Percentiles rank a stretch among this genome's conserved stretches.
These are phyloP conservation scores for Ceratotherium simum DNA, from an alignment of 2,113 vertebrate genomes.

Conservation along the genomic window DNA sequence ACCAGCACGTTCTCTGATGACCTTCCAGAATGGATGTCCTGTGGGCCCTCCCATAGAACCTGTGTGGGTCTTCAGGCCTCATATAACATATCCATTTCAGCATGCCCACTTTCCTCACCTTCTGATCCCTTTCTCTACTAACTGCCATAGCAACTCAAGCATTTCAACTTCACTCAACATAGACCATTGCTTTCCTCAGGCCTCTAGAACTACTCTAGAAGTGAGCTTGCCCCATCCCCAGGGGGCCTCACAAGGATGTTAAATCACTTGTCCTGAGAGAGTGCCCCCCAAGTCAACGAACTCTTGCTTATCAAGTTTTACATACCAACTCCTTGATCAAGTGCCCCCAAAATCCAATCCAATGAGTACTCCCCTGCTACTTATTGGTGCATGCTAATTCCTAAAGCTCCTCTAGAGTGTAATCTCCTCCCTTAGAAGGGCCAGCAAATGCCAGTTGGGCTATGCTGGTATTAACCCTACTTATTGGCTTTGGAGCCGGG, in stretches of 20 bases:
- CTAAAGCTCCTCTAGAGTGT: no score
- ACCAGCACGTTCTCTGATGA: not conserved
- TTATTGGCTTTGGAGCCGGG: not conserved
- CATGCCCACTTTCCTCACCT: not conserved
- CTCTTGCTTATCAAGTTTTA: no score
- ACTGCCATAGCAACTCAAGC: not conserved
- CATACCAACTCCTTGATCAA: no score
- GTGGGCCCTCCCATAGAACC: not conserved
- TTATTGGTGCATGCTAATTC: no score
- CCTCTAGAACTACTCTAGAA: not conserved
- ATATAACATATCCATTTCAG: not conserved
- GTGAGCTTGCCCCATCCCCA: not conserved
- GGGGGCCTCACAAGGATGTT: not conserved
- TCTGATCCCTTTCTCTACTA: not conserved
- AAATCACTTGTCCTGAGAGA: not conserved
- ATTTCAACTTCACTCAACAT: not conserved
- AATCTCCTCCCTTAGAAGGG: no score
- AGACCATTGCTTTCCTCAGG: not conserved
- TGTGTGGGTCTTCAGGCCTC: not conserved
- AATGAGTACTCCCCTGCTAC: no score
- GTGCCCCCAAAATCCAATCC: no score
- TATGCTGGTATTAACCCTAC: no score
- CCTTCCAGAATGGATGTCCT: not conserved
- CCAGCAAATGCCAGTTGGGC: no score
- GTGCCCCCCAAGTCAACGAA: no score